A percentile compares a stretch with the other conserved stretches of the same genome.
These are phyloP conservation scores for Pelodytes ibericus DNA, from an alignment of 2,797 vertebrate species.

Conservation along the genomic window DNA sequence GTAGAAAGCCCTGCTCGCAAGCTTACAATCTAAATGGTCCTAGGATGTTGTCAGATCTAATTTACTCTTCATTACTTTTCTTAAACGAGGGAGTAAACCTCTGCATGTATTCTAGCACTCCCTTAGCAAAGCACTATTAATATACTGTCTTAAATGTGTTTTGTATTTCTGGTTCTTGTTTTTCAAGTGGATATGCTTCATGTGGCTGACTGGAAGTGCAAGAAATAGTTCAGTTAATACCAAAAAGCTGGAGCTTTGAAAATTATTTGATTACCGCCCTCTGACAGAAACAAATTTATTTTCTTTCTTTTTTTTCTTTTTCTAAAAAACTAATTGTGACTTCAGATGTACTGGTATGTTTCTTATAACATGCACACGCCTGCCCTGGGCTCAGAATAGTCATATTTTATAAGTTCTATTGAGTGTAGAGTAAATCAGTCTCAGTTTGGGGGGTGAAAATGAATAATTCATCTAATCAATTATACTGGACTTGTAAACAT, in stretches of 20 bases:
- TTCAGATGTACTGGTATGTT: constrained; percentile 28
- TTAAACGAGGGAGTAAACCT: too few species aligned
- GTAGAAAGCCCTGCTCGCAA: too few species aligned
- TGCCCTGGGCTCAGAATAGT: constrained; percentile 19
- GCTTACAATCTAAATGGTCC: too few species aligned
- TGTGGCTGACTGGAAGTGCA: background rate
- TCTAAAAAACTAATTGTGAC: constrained; percentile 14
- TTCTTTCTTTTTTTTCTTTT: background rate
- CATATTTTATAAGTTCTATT: background rate
- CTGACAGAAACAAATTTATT: background rate
- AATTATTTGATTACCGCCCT: constrained; percentile 25
- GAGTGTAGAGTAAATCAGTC: constrained; percentile 25
- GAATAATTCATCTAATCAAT: constrained; percentile 52
- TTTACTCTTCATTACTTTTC: too few species aligned
- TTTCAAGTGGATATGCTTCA: too few species aligned
- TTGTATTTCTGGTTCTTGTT: too few species aligned
- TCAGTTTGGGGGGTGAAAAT: background rate
- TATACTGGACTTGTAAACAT: constrained; percentile 16
- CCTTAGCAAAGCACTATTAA: too few species aligned
- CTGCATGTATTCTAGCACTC: too few species aligned
- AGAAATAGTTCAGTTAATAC: constrained; percentile 20
- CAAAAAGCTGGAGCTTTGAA: constrained; percentile 13
- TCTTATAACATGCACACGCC: constrained; percentile 13
- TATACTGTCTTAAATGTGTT: too few species aligned
- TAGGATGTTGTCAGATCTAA: too few species aligned